Base-by-base conservation (phyloP, 2,113 vertebrate genomes). In the Oenanthe oenanthe region DNA sequence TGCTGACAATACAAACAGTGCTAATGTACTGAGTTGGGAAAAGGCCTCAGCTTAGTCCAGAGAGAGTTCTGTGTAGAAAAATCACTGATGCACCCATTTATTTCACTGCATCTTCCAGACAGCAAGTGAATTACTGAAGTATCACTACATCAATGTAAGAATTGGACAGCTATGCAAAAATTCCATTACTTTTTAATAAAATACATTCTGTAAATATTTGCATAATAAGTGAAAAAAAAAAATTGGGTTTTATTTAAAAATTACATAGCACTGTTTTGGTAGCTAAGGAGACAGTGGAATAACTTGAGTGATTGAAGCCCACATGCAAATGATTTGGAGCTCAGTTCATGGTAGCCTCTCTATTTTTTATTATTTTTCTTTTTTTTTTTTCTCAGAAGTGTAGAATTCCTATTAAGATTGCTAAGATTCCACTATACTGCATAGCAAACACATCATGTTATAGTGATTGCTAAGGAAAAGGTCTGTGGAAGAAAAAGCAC, bases 31-130 rank as follows among this genome's bases (percentile, higher is more conserved):
- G n/a, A 43, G 57, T 84, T 70, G 57, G 24, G 60, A 42, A 80
- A 92, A 76, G 53, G 19, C 74, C 54, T 94, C 83, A 78, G 56
- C 60, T 95, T 93, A 79, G 54, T 80, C 72, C 84, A 45, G 38
- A 80, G 71, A 94, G 80, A 92, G 26, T 66, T 61, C 88, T 7
- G 43, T 70, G 40, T 82, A 74, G 70, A 92, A 95, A 85, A 94
- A 28, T 79, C 90, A 84, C 57, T 81, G 56, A 77, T 42, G 36
- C 60, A 81, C n/a, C n/a, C 38, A 72, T 94, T 90, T 93, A 40
- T 43, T 84, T 62, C 48, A 67, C 13, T 62, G 8, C 17, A 31
- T 65, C 36, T 82, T 77, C 43, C 40, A 75, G 56, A 28, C 8
- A 48, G 45, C 54, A 85, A 79, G 56, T 47, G 31, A 81, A 26